Evolutionary conservation across 2,888 invertebrate genomes (phyloP), one percentile per base, ranked within the genome.

Genomic region (Drosophila paracracens): DNA sequence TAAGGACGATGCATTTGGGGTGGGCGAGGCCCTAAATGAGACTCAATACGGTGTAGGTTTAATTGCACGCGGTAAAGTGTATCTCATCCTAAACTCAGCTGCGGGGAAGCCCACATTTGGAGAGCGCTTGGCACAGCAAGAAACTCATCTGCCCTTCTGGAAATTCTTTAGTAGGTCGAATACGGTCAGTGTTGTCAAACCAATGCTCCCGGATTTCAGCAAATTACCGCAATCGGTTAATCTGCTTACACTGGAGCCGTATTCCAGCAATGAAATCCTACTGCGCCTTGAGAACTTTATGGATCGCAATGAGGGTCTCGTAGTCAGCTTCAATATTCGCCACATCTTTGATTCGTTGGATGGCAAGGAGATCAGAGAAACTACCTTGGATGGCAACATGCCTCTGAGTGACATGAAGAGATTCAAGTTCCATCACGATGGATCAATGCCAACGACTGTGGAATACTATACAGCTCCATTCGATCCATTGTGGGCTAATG

Each of bases 1-100:
- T 0, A 94, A 95, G 64, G 99, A 99, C 87, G 99, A 99, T 91
- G 96, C 96, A 0, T 98, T 98, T 88, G 99, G 99, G 0, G 99
- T 99, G 0, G 96, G 94, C 0, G 99, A 99, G 93, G 95, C 98
- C 0, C 92, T 99, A 0, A 97, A 98, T 88, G 99, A 99, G 92
- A 94, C 94, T 0, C 96, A 95, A 0, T 96, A 94, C 72, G 96
- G 95, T 0, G 91, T 92, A 66, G 97, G 97, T 0, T 90, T 97
- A 2, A 95, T 97, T 0, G 96, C 95, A 0, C 94, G 95, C 76
- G 97, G 97, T 0, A 95, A 94, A 6, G 96, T 97, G 81, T 95
- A 95, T 82, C 40, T 96, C 5, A 64, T 95, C 52, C 80, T 94
- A 2, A 79, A 65, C 36, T 25, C 8, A 0, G 60, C 70, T 0